phyloP scores from a whole-genome alignment of 2,888 invertebrate species.

The Brachycybe producta region DNA sequence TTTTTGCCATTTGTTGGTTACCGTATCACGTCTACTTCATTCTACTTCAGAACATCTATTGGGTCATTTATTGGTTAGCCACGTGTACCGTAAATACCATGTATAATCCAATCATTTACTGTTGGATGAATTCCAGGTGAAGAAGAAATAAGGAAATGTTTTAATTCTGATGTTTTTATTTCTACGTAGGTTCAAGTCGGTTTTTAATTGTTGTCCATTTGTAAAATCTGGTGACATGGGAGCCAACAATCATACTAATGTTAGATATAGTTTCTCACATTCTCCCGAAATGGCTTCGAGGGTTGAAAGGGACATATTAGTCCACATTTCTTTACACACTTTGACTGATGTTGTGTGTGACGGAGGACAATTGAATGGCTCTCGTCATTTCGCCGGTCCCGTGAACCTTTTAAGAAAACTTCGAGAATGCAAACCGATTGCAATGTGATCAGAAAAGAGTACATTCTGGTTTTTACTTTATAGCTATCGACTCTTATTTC shows the following conservation, averaged over 20 bases:
- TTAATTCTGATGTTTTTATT: too few species aligned
- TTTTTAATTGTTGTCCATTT: constrained; percentile 13
- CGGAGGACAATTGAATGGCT: constrained; percentile 1
- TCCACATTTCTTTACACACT: constrained; percentile 15
- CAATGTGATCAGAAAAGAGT: too few species aligned
- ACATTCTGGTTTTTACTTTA: too few species aligned
- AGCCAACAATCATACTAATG: constrained; percentile 7
- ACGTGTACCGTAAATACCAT: constrained; percentile 98
- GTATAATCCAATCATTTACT: constrained; percentile 96
- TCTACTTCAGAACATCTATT: constrained; percentile 64
- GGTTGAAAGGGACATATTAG: constrained; percentile 9
- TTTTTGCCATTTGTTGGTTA: constrained; percentile 91
- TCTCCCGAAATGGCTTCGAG: constrained; percentile 7
- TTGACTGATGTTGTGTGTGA: constrained; percentile 11
- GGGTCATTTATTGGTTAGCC: constrained; percentile 89
- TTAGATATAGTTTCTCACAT: constrained; percentile 13
- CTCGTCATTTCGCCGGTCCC: too few species aligned
- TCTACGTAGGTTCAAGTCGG: constrained; percentile 16
- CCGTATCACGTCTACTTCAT: constrained; percentile 91
- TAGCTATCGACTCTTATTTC: too few species aligned
- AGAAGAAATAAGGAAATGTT: too few species aligned
- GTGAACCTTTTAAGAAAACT: too few species aligned
- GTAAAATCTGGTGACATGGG: neutral
- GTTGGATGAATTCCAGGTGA: constrained; percentile 95
- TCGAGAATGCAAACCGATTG: too few species aligned